Evolutionary conservation across 1,140 invertebrate genomes (phyloP).

Genomic region (Nephotettix cincticeps): DNA sequence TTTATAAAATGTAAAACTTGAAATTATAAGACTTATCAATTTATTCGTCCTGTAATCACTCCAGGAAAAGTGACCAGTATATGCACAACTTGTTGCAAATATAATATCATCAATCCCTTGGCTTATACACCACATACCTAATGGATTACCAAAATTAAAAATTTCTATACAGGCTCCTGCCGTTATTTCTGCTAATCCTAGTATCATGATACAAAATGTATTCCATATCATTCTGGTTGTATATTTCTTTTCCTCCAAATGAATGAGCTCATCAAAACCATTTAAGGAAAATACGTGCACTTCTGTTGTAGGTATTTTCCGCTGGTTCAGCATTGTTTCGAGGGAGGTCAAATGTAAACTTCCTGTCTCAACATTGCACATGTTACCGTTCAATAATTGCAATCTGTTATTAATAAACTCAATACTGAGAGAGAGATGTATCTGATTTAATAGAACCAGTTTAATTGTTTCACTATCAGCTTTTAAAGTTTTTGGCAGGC

Average conservation of each 20-base stretch:
- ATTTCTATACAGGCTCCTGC: background rate
- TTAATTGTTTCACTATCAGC: no score
- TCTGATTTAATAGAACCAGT: no score
- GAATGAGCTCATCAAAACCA: background rate
- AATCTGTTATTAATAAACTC: background rate
- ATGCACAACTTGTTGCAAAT: background rate
- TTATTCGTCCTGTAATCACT: background rate
- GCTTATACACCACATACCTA: background rate
- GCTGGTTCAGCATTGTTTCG: background rate
- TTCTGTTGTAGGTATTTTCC: background rate
- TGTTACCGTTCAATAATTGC: background rate
- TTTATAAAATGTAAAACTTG: no score
- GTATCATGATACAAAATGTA: background rate
- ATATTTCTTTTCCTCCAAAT: background rate
- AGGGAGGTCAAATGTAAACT: background rate
- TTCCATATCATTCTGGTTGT: background rate
- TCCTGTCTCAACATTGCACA: background rate
- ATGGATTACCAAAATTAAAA: background rate
- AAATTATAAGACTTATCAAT: background rate
- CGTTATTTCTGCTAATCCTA: background rate
- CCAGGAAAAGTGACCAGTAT: background rate
- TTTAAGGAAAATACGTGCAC: background rate
- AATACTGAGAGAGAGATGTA: no score
- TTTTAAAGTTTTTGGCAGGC: no score
- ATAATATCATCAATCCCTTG: background rate